phyloP scores from a whole-genome alignment of 2,797 vertebrate species.

The Carapus acus region DNA sequence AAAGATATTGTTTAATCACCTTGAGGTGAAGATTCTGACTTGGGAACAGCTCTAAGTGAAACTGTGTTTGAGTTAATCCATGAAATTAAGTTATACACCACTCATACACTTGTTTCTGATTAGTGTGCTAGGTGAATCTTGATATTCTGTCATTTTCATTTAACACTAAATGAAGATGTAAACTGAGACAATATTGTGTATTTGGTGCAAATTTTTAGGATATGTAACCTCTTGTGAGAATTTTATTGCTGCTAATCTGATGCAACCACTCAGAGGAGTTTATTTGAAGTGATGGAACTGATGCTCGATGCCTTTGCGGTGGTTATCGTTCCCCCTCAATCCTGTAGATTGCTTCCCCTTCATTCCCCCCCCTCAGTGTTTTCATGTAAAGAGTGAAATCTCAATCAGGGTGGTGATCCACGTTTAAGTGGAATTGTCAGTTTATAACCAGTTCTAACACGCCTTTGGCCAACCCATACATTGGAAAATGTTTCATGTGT shows the following conservation, averaged over 20 bases:
- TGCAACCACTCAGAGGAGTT: conserved; percentile 13
- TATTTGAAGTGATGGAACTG: conserved; percentile 47
- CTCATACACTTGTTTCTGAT: conserved; percentile 3
- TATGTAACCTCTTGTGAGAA: too few relatives aligned
- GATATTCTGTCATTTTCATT: not conserved
- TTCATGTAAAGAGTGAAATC: conserved; percentile 31
- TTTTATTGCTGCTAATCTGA: not conserved
- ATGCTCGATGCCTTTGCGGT: conserved; percentile 51
- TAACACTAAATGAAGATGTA: conserved; percentile 23
- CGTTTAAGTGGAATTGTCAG: conserved; percentile 7
- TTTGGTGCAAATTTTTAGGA: conserved; percentile 23
- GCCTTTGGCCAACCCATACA: conserved; percentile 2
- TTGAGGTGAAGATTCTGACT: not conserved
- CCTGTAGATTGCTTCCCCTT: conserved; percentile 46
- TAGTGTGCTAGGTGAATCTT: conserved; percentile 12
- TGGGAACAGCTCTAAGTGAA: too few relatives aligned
- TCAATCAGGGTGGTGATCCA: conserved; percentile 23
- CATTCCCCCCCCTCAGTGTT: conserved; percentile 32
- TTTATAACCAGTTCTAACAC: conserved; percentile 13
- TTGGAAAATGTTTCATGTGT: not conserved
- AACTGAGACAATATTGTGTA: conserved; percentile 17
- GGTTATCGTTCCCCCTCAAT: conserved; percentile 47
- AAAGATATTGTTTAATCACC: conserved; percentile 40
- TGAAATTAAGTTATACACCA: conserved; percentile 7
- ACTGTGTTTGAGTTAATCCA: not conserved